Conservation (phyloP, 2,797 vertebrate species). For the Gymnoscopelus microlampas region DNA sequence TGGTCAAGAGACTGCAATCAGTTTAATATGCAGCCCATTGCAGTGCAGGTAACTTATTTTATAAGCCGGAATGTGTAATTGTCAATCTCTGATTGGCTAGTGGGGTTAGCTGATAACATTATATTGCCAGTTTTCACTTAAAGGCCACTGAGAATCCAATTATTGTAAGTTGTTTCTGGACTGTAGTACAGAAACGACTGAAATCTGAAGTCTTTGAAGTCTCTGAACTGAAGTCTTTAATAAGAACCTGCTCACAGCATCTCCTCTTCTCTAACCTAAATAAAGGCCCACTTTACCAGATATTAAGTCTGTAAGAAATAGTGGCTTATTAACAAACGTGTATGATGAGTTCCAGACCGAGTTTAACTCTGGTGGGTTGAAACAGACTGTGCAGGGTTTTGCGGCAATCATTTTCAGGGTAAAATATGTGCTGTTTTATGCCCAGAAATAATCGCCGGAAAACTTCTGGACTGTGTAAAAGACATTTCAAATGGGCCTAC, state of each 20-base stretch:
- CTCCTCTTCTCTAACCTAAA: slow-evolving; percentile 36
- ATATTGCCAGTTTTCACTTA: slow-evolving; percentile 27
- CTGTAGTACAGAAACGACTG: slow-evolving; percentile 7
- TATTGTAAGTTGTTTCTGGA: slow-evolving; percentile 35
- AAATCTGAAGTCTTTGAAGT: no score
- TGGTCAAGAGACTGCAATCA: background rate
- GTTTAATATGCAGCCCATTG: slow-evolving; percentile 3
- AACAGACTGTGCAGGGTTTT: slow-evolving; percentile 51
- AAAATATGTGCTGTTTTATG: slow-evolving; percentile 67
- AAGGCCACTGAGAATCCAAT: slow-evolving; percentile 15
- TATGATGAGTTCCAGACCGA: slow-evolving; percentile 69
- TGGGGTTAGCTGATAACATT: slow-evolving; percentile 5
- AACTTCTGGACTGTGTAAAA: slow-evolving; percentile 69
- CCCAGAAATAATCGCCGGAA: slow-evolving; percentile 76
- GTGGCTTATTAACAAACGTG: slow-evolving; percentile 50
- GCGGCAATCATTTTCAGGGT: slow-evolving; percentile 57
- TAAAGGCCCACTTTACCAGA: slow-evolving; percentile 36
- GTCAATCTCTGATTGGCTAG: slow-evolving; percentile 20
- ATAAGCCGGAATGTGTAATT: background rate
- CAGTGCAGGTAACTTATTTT: background rate
- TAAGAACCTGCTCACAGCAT: slow-evolving; percentile 37
- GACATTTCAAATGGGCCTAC: slow-evolving; percentile 52
- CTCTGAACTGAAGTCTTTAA: slow-evolving; percentile 6
- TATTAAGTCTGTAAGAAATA: slow-evolving; percentile 51
- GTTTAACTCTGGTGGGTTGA: slow-evolving; percentile 38